Evolutionary conservation across 2,113 vertebrate species (phyloP).

Genomic region (Synodontis membranacea): DNA sequence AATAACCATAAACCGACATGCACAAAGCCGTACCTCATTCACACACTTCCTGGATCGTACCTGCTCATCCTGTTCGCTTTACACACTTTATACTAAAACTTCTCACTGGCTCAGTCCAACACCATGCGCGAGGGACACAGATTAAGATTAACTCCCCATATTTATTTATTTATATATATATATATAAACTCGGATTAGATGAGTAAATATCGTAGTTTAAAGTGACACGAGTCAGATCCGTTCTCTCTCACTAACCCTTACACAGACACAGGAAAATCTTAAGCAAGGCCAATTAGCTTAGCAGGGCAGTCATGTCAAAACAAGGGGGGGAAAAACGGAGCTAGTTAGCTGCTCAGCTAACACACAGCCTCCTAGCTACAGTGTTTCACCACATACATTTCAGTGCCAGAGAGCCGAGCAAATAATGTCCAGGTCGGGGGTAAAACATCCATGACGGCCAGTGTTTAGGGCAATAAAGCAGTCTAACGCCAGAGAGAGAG

Average conservation of each 20-base stretch:
- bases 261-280: not conserved
- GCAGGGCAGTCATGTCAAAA: not conserved
- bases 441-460: too few relatives aligned
- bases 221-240: not conserved
- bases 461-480: not conserved
- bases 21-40: too few relatives aligned
- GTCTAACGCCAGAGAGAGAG: not conserved
- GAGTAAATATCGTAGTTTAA: not conserved
- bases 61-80: not conserved
- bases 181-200: not conserved
- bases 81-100: not conserved
- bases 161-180: not conserved
- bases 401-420: not conserved
- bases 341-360: not conserved
- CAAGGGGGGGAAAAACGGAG: conserved; percentile 22
- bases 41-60: not conserved
- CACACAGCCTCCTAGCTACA: not conserved
- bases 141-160: not conserved
- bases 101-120: not conserved
- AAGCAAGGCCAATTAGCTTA: conserved; percentile 19
- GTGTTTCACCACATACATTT: not conserved
- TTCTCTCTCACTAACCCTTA: not conserved
- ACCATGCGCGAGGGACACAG: not conserved
- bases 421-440: not conserved
- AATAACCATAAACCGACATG: not conserved